These are phyloP conservation scores for Heliconius eleuchia DNA, from an alignment of 1,140 invertebrate genomes.

Conservation along the genomic window DNA sequence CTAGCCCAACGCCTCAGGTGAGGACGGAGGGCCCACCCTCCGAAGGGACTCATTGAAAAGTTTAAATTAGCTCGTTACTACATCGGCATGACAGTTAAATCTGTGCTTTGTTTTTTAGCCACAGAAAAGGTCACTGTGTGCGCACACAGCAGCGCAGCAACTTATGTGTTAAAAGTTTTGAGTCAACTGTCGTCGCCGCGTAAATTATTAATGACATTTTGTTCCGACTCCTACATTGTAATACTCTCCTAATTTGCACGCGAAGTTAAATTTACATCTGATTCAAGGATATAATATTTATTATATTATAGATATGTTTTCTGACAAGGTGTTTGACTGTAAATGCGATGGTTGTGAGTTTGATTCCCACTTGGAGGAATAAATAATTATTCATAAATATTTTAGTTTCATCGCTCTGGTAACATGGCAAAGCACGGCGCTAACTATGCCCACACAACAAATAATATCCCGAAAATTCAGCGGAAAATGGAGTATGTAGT, in stretches of 20 bases:
- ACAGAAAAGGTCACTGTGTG: constrained; percentile 66
- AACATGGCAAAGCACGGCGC: no score
- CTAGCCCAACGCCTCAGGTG: constrained; percentile 68
- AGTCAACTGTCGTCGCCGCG: constrained; percentile 46
- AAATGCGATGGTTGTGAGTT: no score
- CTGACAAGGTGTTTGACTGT: background rate
- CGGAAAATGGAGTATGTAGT: no score
- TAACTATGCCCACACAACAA: no score
- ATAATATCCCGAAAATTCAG: no score
- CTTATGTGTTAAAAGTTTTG: constrained; percentile 68
- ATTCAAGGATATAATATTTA: constrained; percentile 1
- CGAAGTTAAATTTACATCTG: background rate
- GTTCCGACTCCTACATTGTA: constrained; percentile 34
- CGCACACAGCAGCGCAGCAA: constrained; percentile 40
- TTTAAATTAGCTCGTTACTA: constrained; percentile 80
- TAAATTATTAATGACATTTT: constrained; percentile 71
- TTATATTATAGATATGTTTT: background rate
- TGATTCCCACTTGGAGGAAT: no score
- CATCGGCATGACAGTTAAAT: constrained; percentile 67
- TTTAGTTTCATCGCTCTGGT: no score
- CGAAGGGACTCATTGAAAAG: constrained; percentile 68
- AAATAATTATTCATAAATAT: no score
- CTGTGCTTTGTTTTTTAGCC: constrained; percentile 72
- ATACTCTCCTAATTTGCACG: constrained; percentile 13
- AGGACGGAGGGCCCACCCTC: constrained; percentile 60